Conservation (phyloP, 2,797 vertebrate genomes). For the Borostomias antarcticus region DNA sequence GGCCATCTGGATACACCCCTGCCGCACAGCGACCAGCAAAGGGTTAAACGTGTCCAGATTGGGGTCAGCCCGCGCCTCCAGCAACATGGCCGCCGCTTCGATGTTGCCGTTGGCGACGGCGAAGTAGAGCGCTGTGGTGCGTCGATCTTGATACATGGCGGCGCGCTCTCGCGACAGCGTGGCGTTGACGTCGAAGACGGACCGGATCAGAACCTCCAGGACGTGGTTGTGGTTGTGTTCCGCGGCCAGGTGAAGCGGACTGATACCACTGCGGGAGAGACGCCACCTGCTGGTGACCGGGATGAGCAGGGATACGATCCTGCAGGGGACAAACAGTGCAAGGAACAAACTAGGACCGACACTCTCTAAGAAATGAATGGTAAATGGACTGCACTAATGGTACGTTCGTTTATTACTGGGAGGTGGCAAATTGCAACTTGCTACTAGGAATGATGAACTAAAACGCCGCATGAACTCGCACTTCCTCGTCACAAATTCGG, state of each 20-base stretch:
- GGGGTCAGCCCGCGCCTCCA: conserved; percentile 86
- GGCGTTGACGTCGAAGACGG: conserved; percentile 83
- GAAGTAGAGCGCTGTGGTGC: conserved; percentile 84
- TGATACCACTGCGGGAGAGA: conserved; percentile 82
- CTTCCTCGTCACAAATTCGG: too few relatives aligned
- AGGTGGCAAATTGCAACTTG: too few relatives aligned
- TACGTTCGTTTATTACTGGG: too few relatives aligned
- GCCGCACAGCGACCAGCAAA: conserved; percentile 84
- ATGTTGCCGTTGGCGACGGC: conserved; percentile 84
- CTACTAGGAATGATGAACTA: too few relatives aligned
- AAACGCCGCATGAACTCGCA: too few relatives aligned
- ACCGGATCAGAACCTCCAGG: conserved; percentile 81
- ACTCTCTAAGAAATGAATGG: too few relatives aligned
- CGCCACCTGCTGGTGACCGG: conserved; percentile 81
- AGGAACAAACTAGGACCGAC: too few relatives aligned
- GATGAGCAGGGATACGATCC: conserved; percentile 84
- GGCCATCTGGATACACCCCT: conserved; percentile 75
- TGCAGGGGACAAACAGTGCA: conserved; percentile 50
- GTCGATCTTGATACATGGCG: conserved; percentile 84
- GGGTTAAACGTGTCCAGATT: conserved; percentile 87
- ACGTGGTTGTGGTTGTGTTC: conserved; percentile 82
- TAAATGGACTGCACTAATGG: too few relatives aligned
- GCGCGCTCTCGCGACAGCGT: conserved; percentile 79
- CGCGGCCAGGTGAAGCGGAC: conserved; percentile 86
- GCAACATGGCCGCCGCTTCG: conserved; percentile 77